phyloP scores from a whole-genome alignment of 2,888 invertebrate species.

The Hirtodrosophila trivittata region DNA sequence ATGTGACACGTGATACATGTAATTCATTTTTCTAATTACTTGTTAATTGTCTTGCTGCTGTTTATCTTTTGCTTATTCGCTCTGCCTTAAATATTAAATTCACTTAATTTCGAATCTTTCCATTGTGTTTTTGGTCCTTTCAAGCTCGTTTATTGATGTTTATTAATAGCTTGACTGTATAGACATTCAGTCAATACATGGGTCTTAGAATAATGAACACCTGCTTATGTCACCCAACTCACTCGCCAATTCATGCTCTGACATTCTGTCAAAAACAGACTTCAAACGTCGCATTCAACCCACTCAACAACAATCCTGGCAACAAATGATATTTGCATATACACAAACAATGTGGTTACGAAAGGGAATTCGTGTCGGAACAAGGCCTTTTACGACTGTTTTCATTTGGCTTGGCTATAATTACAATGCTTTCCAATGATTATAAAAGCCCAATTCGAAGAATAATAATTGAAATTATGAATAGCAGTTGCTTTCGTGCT shows the following conservation, averaged over 20 bases:
- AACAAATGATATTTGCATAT: conserved; percentile 46
- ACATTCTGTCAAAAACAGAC: conserved; percentile 20
- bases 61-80: not conserved
- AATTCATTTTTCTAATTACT: conserved; percentile 41
- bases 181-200: not conserved
- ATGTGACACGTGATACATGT: conserved; percentile 57
- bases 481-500: conserved; percentile 4
- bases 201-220: conserved; percentile 18
- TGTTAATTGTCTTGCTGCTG: not conserved
- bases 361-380: conserved; percentile 7
- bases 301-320: not conserved
- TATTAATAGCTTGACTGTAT: not conserved
- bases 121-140: not conserved
- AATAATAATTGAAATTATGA: conserved; percentile 36
- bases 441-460: conserved; percentile 30
- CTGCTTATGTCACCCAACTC: conserved; percentile 13
- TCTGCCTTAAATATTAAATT: too few relatives aligned
- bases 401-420: conserved; percentile 20
- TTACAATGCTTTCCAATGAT: conserved; percentile 41
- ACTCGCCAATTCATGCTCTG: conserved; percentile 4
- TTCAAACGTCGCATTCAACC: conserved; percentile 19
- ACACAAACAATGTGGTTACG: conserved; percentile 10
- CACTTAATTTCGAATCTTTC: not conserved
- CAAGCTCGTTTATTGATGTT: not conserved
- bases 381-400: conserved; percentile 20